These are phyloP conservation scores for Megaleporinus macrocephalus DNA, from an alignment of 2,113 vertebrate genomes.

Conservation along the genomic window DNA sequence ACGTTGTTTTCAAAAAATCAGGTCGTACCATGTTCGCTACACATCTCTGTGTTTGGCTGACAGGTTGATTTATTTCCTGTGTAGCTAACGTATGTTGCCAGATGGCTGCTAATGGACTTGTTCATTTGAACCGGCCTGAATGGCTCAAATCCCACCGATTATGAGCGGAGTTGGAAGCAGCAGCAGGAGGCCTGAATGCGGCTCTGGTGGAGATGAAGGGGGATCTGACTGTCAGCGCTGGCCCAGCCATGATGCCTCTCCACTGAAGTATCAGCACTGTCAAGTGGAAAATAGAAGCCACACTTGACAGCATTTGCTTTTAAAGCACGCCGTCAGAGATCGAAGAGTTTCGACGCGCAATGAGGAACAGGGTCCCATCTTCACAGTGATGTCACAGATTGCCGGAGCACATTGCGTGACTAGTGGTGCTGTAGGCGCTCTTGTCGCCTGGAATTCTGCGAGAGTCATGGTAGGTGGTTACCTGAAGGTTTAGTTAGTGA, in stretches of 20 bases:
- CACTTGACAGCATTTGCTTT: slow-evolving; percentile 35
- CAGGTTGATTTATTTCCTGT: slow-evolving; percentile 48
- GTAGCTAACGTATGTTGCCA: slow-evolving; percentile 32
- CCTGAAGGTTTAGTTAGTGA: neutral
- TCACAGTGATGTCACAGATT: neutral
- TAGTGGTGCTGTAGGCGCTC: neutral
- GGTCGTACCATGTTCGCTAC: slow-evolving; percentile 41
- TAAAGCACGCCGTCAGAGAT: slow-evolving; percentile 11
- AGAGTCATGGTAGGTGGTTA: neutral
- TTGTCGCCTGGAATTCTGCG: neutral
- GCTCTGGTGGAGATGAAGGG: slow-evolving; percentile 16
- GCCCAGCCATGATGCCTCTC: slow-evolving; percentile 29
- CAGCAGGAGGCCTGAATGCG: slow-evolving; percentile 16
- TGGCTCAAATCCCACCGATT: slow-evolving; percentile 13
- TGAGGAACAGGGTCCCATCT: slow-evolving; percentile 6
- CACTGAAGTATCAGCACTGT: slow-evolving; percentile 38
- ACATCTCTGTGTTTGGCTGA: slow-evolving; percentile 40
- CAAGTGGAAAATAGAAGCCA: slow-evolving; percentile 45
- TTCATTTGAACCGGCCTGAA: slow-evolving; percentile 23
- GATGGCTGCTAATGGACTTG: slow-evolving; percentile 20
- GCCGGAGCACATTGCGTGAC: neutral
- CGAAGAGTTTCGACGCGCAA: neutral
- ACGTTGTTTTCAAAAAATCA: slow-evolving; percentile 33
- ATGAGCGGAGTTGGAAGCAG: slow-evolving; percentile 7
- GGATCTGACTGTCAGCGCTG: slow-evolving; percentile 32